These are phyloP conservation scores for Ispidina picta DNA, from an alignment of 2,797 vertebrate species.

Conservation along the genomic window DNA sequence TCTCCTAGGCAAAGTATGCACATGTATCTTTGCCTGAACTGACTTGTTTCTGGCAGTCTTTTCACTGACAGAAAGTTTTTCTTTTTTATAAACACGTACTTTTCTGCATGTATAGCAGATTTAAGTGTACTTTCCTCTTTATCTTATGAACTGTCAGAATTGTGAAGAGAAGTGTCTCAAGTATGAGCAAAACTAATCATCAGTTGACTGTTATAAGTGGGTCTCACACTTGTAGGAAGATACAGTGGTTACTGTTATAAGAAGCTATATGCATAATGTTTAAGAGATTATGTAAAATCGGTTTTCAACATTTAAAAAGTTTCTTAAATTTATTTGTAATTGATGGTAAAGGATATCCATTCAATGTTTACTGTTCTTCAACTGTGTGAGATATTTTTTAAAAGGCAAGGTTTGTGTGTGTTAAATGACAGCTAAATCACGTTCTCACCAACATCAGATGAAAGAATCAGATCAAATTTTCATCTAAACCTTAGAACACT, in stretches of 20 bases:
- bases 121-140: neutral
- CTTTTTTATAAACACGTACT: neutral
- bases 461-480: neutral
- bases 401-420: neutral
- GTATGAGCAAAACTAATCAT: slow-evolving; percentile 5
- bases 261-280: neutral
- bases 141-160: neutral
- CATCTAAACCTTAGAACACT: neutral
- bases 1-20: slow-evolving; percentile 74
- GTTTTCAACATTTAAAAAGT: neutral
- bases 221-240: neutral
- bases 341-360: neutral
- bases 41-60: slow-evolving; percentile 72
- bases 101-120: slow-evolving; percentile 3
- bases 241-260: neutral
- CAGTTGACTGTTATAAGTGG: neutral
- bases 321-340: neutral
- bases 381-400: neutral
- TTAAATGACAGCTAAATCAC: neutral
- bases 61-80: slow-evolving; percentile 37
- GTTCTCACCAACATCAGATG: neutral
- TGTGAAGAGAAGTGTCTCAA: slow-evolving; percentile 15
- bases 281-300: neutral
- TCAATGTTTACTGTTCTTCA: neutral
- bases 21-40: slow-evolving; percentile 73